Evolutionary conservation across 2,888 invertebrate species (phyloP).

Genomic region (Zeuzera pyrina): DNA sequence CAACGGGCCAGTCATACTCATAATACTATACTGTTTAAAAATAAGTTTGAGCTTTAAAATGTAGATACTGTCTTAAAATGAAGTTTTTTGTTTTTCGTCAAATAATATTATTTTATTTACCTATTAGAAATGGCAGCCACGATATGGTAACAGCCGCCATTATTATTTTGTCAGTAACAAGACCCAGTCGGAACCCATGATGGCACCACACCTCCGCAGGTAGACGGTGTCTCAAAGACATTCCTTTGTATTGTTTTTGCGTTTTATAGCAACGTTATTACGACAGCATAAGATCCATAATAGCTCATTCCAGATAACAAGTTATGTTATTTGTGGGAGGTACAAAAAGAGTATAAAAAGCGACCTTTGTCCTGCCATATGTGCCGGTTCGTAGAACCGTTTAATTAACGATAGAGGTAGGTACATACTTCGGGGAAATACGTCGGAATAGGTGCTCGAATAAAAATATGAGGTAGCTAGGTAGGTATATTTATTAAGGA

Average conservation of each 20-base stretch:
- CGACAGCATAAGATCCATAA: background rate
- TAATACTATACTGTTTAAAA: too few species aligned
- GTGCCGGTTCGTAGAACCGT: constrained; percentile 37
- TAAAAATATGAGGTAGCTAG: too few species aligned
- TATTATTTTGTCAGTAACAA: constrained; percentile 21
- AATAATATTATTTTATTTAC: too few species aligned
- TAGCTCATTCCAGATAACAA: background rate
- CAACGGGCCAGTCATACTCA: too few species aligned
- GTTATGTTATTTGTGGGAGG: background rate
- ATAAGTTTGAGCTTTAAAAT: too few species aligned
- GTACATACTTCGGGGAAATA: too few species aligned
- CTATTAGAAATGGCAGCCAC: constrained; percentile 1
- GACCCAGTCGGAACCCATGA: constrained; percentile 23
- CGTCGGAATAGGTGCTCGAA: too few species aligned
- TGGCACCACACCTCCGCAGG: constrained; percentile 29
- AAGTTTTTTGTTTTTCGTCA: too few species aligned
- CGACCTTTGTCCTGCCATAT: constrained; percentile 37
- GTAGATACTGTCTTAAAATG: too few species aligned
- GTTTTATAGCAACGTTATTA: too few species aligned
- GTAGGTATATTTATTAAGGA: too few species aligned
- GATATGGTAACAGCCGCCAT: constrained; percentile 25
- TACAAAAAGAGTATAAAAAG: constrained; percentile 24
- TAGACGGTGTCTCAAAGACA: constrained; percentile 19
- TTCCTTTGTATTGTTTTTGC: background rate
- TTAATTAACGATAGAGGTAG: constrained; percentile 27